phyloP scores from a whole-genome alignment of 1,140 invertebrate genomes.

The Chymomyza costata region DNA sequence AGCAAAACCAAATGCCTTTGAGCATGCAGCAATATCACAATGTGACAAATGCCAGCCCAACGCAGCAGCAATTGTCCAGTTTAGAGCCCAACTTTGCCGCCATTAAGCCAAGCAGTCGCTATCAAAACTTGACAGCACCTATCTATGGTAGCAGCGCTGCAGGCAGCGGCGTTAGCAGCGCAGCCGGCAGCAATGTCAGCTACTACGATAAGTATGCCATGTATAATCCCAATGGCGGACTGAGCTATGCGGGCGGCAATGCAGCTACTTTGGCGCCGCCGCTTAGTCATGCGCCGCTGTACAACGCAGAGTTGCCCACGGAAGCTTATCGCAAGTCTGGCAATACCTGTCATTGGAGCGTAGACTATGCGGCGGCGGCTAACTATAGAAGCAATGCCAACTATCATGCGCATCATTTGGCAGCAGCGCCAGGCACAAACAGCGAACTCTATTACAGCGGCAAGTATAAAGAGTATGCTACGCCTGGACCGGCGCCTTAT shows the following conservation, averaged over 20 bases:
- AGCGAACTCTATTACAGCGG: slow-evolving; percentile 45
- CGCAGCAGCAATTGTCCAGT: slow-evolving; percentile 4
- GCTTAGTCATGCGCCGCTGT: slow-evolving; percentile 32
- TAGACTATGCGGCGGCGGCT: slow-evolving; percentile 33
- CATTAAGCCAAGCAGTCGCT: slow-evolving; percentile 57
- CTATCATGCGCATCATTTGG: slow-evolving; percentile 31
- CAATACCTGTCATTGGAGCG: slow-evolving; percentile 49
- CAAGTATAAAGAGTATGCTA: slow-evolving; percentile 58
- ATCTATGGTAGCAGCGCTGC: slow-evolving; percentile 24
- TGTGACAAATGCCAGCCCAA: slow-evolving; percentile 11
- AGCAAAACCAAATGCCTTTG: slow-evolving; percentile 7
- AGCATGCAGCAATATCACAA: background rate
- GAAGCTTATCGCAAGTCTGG: slow-evolving; percentile 35
- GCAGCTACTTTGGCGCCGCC: slow-evolving; percentile 36
- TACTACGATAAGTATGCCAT: slow-evolving; percentile 62
- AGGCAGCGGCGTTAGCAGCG: background rate
- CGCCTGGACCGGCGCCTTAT: slow-evolving; percentile 6
- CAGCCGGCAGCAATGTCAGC: background rate
- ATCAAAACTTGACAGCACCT: slow-evolving; percentile 28
- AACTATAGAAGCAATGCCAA: background rate
- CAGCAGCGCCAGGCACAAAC: slow-evolving; percentile 2
- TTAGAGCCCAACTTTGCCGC: slow-evolving; percentile 55
- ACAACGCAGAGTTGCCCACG: slow-evolving; percentile 28
- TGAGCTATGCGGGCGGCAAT: too few relatives aligned
- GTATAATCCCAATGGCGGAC: slow-evolving; percentile 24